These are phyloP conservation scores for Galeopsomyia nigrocyanea DNA, from an alignment of 2,888 invertebrate species.

Conservation along the genomic window DNA sequence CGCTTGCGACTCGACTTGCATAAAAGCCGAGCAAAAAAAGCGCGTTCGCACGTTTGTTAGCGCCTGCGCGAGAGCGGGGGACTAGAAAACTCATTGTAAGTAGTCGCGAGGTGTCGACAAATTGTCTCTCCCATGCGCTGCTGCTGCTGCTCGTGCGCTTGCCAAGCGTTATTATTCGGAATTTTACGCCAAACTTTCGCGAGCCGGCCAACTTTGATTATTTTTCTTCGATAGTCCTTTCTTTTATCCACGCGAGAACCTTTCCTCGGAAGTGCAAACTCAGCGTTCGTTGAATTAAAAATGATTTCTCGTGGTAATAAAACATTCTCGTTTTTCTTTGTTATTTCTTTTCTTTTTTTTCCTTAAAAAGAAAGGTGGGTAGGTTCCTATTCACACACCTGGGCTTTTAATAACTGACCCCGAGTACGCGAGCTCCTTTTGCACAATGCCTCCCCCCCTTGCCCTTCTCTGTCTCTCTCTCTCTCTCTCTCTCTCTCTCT, in stretches of 20 bases:
- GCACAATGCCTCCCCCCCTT: conserved; percentile 7
- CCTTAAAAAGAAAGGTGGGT: background rate
- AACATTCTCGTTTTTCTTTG: too few relatives aligned
- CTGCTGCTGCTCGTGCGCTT: too few relatives aligned
- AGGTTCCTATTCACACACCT: conserved; percentile 35
- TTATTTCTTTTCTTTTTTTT: background rate
- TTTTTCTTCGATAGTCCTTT: too few relatives aligned
- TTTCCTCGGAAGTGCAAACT: too few relatives aligned
- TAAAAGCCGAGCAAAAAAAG: conserved; percentile 38
- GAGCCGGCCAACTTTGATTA: too few relatives aligned
- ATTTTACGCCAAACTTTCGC: background rate
- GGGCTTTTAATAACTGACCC: conserved; percentile 42
- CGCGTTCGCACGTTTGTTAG: conserved; percentile 24
- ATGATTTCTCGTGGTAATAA: too few relatives aligned
- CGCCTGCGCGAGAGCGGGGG: background rate
- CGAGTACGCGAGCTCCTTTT: conserved; percentile 1
- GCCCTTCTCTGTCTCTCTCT: conserved; percentile 9
- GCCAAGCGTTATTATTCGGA: background rate
- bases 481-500: conserved; percentile 29
- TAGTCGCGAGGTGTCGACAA: too few relatives aligned
- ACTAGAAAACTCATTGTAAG: background rate
- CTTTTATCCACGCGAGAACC: too few relatives aligned
- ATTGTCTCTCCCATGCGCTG: too few relatives aligned
- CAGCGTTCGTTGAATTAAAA: too few relatives aligned
- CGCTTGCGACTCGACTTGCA: conserved; percentile 24